Evolutionary conservation across 2,113 vertebrate genomes (phyloP), one percentile per base, ranked within the genome.

Genomic region (Oncorhynchus keta): DNA sequence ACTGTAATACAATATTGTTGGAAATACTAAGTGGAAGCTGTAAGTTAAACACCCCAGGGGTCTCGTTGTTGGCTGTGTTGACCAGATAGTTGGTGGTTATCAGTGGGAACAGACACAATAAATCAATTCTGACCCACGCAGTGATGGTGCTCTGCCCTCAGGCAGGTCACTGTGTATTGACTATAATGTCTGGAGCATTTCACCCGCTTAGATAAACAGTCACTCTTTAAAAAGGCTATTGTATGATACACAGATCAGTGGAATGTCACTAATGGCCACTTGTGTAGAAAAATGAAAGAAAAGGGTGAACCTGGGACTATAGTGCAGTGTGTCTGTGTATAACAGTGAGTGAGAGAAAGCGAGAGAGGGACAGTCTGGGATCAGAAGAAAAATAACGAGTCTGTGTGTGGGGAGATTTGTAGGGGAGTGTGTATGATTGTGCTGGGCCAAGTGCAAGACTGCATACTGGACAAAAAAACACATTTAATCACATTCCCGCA

Each of bases 401-500:
- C 12, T 51, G 62, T 74, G 73, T 74, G 62, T 66, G 20, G 51
- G 24, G 51, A 20, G 8, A n/a, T 16, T 28, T 35, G 26, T 72
- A 39, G 39, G 5, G 16, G 22, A 26, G 48, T 28, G 24, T 28
- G 18, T 74, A 8, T 22, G 5, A 12, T 5, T 59, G 48, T 32
- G 18, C 68, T 12, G 32, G 69, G 48, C 2, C 22, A 11, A 13
- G 22, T 51, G 24, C 45, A 26, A 16, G 70, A 55, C 48, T 57
- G 9, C 45, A 12, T 45, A 28, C 3, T n/a, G 4, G 68, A 66
- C 57, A 57, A 74, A 80, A 26, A 59, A 49, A 57, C 49, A 75
- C 69, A 75, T 81, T 85, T 78, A 77, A 84, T 84, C 75, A 76
- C 59, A 82, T 72, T 55, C 74, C 74, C 6, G 16, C 73, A 79